Conservation (phyloP, 2,113 vertebrate species). For the Hiodon tergisus region DNA sequence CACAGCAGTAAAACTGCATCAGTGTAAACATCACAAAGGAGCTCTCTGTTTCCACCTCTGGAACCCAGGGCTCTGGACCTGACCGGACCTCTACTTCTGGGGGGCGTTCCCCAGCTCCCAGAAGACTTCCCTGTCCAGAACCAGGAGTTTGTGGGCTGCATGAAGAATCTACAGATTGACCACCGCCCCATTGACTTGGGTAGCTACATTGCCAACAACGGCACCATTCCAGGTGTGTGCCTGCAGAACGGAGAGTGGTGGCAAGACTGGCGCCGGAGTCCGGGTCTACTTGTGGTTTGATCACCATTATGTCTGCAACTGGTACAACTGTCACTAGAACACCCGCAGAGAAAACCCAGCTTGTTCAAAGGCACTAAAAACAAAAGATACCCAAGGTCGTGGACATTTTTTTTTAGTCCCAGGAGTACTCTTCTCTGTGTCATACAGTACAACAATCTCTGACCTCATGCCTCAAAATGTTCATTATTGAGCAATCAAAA, state of each 20-base stretch:
- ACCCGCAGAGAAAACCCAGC: too few relatives aligned
- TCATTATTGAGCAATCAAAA: too few relatives aligned
- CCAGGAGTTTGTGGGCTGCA: constrained; percentile 85
- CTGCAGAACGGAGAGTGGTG: neutral
- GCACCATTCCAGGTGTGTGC: constrained; percentile 76
- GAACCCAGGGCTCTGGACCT: constrained; percentile 80
- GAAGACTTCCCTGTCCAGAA: constrained; percentile 82
- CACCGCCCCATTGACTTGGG: constrained; percentile 82
- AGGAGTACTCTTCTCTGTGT: too few relatives aligned
- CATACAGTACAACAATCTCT: too few relatives aligned
- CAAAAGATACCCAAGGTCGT: too few relatives aligned
- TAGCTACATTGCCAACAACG: constrained; percentile 88
- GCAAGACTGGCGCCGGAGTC: neutral
- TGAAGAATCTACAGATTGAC: constrained; percentile 81
- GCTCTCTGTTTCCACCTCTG: constrained; percentile 11
- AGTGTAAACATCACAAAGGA: neutral
- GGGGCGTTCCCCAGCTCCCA: constrained; percentile 81
- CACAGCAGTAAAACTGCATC: too few relatives aligned
- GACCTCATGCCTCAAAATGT: too few relatives aligned
- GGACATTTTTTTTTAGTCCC: too few relatives aligned
- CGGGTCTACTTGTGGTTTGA: neutral
- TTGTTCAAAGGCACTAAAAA: too few relatives aligned
- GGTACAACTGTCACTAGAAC: neutral
- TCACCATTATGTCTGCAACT: too few relatives aligned
- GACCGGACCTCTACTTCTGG: constrained; percentile 83